Evolutionary conservation across 2,113 vertebrate genomes (phyloP).

Genomic region (Peromyscus polionotus): DNA sequence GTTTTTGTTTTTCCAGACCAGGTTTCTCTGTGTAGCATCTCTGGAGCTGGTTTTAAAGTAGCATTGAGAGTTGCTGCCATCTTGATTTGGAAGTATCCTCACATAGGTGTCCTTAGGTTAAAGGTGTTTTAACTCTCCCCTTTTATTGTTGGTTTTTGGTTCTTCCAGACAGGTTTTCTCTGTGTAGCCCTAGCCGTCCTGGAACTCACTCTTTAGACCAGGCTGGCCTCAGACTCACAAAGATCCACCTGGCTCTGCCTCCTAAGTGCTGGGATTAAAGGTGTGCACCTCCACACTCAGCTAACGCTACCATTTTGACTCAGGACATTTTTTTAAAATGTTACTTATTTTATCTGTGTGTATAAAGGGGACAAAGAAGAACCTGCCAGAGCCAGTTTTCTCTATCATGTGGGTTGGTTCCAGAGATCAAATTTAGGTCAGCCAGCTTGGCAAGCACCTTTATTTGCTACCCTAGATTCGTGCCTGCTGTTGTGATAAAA

Average conservation of each 20-base stretch:
- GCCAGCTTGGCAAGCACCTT: neutral
- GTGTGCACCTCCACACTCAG: neutral
- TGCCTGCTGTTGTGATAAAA: neutral
- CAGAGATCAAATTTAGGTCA: neutral
- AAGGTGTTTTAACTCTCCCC: neutral
- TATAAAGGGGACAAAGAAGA: neutral
- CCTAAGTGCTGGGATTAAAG: neutral
- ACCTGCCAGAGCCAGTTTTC: neutral
- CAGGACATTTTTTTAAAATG: neutral
- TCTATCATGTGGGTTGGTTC: neutral
- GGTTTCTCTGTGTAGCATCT: no score
- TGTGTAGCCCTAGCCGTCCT: neutral
- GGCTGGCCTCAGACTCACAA: neutral
- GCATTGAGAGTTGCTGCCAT: neutral
- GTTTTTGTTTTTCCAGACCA: no score
- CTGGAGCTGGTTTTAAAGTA: neutral
- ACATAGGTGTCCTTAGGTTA: neutral
- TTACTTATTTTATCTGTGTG: neutral
- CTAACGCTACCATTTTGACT: conserved; percentile 35
- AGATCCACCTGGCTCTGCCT: neutral
- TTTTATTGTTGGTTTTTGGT: neutral
- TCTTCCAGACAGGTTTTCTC: neutral
- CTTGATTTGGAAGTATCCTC: neutral
- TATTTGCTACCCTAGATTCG: neutral
- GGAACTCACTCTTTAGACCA: neutral